Base-by-base conservation (phyloP, 2,797 vertebrate species). In the Prionace glauca region DNA sequence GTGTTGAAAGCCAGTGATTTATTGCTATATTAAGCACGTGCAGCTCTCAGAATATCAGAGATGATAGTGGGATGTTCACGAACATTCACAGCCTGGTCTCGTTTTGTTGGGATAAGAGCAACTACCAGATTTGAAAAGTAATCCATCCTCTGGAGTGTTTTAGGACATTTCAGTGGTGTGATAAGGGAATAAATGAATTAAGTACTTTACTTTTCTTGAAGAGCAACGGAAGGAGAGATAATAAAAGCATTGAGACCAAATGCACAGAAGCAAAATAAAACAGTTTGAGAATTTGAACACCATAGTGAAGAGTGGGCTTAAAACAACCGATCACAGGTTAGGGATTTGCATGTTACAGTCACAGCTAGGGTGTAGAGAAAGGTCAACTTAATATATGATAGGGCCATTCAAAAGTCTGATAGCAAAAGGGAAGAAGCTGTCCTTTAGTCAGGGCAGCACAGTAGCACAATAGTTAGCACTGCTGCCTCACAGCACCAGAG, bases 131-230 rank as follows among this genome's bases (percentile, higher is more conserved):
- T 36, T n/a, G 60, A 62, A 91, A n/a, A 62, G 3, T 32, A n/a
- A 91, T 65, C 36, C 14, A 91, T 65, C 60, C 88, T 65, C 11
- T 65, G 32, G 65, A 32, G 60, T 7, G 60, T 29, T 65, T 36
- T 65, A 10, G 32, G 14, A 65, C 32, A 62, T 91, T 91, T 91
- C 87, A 18, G 29, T n/a, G 50, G 56, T 88, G 88, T 20, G 60
- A 36, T 91, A 91, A 62, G 88, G 60, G 60, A 91, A 65, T 91
- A 65, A 65, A 91, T 36, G 18, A 65, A 91, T 91, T 65, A 91
- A 65, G 20, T 65, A 91, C 32, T 16, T 62, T 91, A 22, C 65
- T 65, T n/a, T 16, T 22, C 60, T 32, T 91, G 62, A 65, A n/a
- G 14, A 32, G 26, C 86, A 88, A 88, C 26, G 26, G 45, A 60